These are phyloP conservation scores for Bombus waltoni DNA, from an alignment of 1,140 invertebrate genomes.

Conservation along the genomic window DNA sequence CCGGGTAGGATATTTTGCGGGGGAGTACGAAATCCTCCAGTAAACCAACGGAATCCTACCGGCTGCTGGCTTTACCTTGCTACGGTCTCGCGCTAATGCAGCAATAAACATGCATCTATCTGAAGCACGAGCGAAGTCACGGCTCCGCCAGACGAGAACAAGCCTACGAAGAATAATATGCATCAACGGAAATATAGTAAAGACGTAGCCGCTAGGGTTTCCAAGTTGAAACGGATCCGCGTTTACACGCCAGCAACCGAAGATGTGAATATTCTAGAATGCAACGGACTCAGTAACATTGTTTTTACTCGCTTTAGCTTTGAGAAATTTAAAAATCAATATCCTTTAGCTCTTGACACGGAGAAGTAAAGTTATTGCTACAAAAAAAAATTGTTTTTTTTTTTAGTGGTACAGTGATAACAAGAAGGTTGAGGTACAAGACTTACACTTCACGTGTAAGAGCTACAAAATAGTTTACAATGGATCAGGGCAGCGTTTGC, in stretches of 20 bases:
- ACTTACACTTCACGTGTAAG: too few relatives aligned
- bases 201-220: background rate
- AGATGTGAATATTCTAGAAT: background rate
- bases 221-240: background rate
- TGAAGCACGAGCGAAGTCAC: slow-evolving; percentile 49
- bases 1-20: slow-evolving; percentile 65
- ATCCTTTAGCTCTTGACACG: background rate
- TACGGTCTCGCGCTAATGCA: slow-evolving; percentile 66
- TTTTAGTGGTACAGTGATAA: background rate
- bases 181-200: background rate
- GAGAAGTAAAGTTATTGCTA: background rate
- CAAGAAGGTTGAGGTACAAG: background rate
- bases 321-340: background rate
- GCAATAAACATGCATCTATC: slow-evolving; percentile 78
- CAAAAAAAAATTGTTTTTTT: background rate
- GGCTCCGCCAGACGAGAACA: background rate
- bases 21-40: slow-evolving; percentile 60
- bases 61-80: slow-evolving; percentile 38
- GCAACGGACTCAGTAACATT: too few relatives aligned
- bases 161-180: background rate
- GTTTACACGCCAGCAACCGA: background rate
- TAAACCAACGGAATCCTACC: slow-evolving; percentile 72
- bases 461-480: slow-evolving; percentile 19
- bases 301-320: too few relatives aligned
- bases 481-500: background rate